phyloP scores from a whole-genome alignment of 1,140 invertebrate species.

The silkworm (Bombyx mori) region ASM3026992v2 NC_085111.1:5015501-5016000 shows the following conservation, averaged over 20 bases:
- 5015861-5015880: no score
- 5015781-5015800: conserved; percentile 11
- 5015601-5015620: conserved; percentile 54
- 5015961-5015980: conserved; percentile 54
- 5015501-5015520: conserved; percentile 30
- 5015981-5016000: conserved; percentile 35
- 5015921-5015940: conserved; percentile 7
- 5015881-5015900: conserved; percentile 6
- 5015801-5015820: conserved; percentile 12
- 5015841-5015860: no score
- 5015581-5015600: conserved; percentile 18
- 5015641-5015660: conserved; percentile 64
- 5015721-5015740: conserved; percentile 73
- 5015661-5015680: conserved; percentile 68
- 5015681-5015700: conserved; percentile 72
- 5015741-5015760: conserved; percentile 43
- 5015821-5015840: no score
- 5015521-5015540: no score
- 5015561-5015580: no score
- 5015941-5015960: conserved; percentile 55
- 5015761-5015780: conserved; percentile 47
- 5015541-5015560: no score
- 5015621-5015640: conserved; percentile 68
- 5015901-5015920: conserved; percentile 11
- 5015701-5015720: conserved; percentile 71